Percentiles rank a stretch among this genome's conserved stretches.
phyloP scores from a whole-genome alignment of 2,888 invertebrate genomes.

The Callosobruchus maculatus region DNA sequence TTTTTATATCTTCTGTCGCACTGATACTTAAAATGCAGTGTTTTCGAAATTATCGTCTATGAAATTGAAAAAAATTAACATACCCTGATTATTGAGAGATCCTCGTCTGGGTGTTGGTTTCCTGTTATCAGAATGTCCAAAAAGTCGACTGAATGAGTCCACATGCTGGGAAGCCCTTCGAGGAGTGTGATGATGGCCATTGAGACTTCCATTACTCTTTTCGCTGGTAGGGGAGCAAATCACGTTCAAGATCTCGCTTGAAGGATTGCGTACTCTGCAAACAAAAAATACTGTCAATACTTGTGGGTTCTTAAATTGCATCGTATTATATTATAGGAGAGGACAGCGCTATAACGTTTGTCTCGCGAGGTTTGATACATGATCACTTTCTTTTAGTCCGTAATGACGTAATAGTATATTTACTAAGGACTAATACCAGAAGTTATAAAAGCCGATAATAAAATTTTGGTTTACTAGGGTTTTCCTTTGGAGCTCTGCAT shows the following conservation, averaged over 20 bases:
- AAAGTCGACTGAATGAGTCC: conserved; percentile 46
- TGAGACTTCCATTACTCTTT: conserved; percentile 23
- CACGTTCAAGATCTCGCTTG: conserved; percentile 47
- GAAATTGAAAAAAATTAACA: conserved; percentile 8
- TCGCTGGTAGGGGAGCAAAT: conserved; percentile 34
- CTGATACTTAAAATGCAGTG: too few species aligned
- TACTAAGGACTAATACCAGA: too few species aligned
- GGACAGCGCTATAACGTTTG: too few species aligned
- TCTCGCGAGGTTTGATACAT: too few species aligned
- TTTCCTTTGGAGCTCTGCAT: too few species aligned
- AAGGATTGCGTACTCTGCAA: conserved; percentile 47
- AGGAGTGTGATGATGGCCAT: conserved; percentile 26
- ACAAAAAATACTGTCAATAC: conserved; percentile 13
- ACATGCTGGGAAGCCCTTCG: conserved; percentile 37
- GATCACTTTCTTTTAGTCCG: too few species aligned
- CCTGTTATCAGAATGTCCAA: conserved; percentile 39
- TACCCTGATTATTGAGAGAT: conserved; percentile 46
- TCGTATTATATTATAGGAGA: neutral
- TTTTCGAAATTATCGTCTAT: too few species aligned
- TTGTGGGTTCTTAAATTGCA: neutral
- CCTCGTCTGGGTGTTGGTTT: conserved; percentile 41
- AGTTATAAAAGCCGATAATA: too few species aligned
- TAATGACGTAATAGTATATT: too few species aligned
- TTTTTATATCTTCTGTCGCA: too few species aligned
- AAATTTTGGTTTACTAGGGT: too few species aligned